Conservation (phyloP, 2,113 vertebrate genomes). For the Scophthalmus maximus region DNA sequence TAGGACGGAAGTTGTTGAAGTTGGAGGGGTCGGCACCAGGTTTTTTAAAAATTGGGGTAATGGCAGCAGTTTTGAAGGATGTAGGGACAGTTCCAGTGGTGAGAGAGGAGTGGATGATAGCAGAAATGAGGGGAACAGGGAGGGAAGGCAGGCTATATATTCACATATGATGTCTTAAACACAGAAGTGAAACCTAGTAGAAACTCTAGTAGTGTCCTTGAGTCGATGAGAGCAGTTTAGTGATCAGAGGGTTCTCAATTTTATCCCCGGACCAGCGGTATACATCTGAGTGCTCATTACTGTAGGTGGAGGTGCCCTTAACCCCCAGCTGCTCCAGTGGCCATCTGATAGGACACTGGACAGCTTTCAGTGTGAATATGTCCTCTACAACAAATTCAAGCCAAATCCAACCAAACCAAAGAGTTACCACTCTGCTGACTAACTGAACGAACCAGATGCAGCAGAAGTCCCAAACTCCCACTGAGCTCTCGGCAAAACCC, state of each 20-base stretch:
- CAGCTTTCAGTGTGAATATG: background rate
- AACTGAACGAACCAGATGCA: background rate
- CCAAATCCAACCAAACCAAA: background rate
- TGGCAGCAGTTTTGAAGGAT: too few relatives aligned
- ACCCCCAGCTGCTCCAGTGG: background rate
- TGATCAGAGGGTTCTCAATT: background rate
- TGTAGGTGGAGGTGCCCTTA: conserved; percentile 25
- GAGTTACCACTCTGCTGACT: background rate
- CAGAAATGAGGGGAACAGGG: too few relatives aligned
- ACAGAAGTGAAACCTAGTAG: background rate
- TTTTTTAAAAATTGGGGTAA: too few relatives aligned
- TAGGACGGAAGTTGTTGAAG: too few relatives aligned
- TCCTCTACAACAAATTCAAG: background rate
- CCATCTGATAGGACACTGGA: background rate
- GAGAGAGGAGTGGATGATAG: too few relatives aligned
- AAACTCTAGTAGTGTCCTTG: background rate
- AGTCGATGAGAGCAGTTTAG: background rate
- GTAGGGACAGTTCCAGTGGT: too few relatives aligned
- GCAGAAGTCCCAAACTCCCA: background rate
- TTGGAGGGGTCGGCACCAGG: too few relatives aligned
- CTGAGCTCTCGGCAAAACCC: background rate
- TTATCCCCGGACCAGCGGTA: too few relatives aligned
- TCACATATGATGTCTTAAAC: too few relatives aligned
- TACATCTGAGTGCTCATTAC: conserved; percentile 19
- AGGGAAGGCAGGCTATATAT: too few relatives aligned